Base-by-base conservation (phyloP, 2,888 invertebrate genomes). In the Halocaridina rubra region DNA sequence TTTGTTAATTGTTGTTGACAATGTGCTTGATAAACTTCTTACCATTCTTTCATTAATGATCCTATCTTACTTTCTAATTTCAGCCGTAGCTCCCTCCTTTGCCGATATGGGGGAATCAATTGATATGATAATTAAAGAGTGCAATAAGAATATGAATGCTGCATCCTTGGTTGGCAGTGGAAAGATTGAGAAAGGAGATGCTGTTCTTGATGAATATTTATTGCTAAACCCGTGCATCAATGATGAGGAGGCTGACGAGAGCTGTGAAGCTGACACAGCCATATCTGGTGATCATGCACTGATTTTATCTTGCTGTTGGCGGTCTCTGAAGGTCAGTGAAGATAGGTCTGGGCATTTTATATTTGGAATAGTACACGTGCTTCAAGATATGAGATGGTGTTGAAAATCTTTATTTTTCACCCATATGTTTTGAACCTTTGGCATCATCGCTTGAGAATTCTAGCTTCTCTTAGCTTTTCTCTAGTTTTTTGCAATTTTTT, bases 51-150 rank as follows among this genome's bases (percentile, higher is more conserved):
- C n/a, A n/a, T n/a, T n/a, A n/a, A n/a, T n/a, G n/a, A n/a, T n/a
- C n/a, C n/a, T n/a, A n/a, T n/a, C n/a, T n/a, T n/a, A n/a, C n/a
- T n/a, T n/a, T n/a, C n/a, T n/a, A n/a, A n/a, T 82, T 77, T 46
- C 89, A 91, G 92, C 91, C 81, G 91, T 91, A 69, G 93, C 94
- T 69, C 94, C 95, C 7, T 95, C 95, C 86, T 96, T 96, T 90
- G 94, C 94, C 75, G 94, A 95, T 90, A 95, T 96, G 93, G 95
- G 93, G 89, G 92, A 93, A 85, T 94, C 95, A 89, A 92, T 96
- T 77, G 92, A 94, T 88, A 91, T 92, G 82, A 91, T 94, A 61
- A 93, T 95, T 61, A 90, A 89, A 30, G 88, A 89, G 74, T 89
- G 85, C 67, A 88, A 91, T 91, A 13, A 91, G 91, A 90, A 89